Conservation (phyloP, 2,113 vertebrate species). For the Kryptolebias marmoratus region DNA sequence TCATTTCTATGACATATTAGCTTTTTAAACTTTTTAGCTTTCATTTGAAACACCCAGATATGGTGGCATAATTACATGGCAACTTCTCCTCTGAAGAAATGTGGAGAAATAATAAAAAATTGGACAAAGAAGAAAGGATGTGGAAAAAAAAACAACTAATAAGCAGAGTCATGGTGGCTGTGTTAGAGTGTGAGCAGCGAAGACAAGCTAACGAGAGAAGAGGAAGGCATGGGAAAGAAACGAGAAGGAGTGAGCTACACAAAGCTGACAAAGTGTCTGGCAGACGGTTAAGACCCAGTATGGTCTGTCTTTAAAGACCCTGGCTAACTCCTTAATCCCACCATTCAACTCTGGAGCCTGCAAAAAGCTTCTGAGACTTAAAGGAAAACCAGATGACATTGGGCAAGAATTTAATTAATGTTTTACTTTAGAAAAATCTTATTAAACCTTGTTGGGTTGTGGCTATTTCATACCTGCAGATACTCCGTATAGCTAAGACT, state of each 20-base stretch:
- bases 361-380: conserved; percentile 48
- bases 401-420: neutral
- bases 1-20: conserved; percentile 1
- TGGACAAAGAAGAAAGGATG: conserved; percentile 1
- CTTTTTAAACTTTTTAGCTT: neutral
- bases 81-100: conserved; percentile 4
- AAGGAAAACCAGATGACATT: conserved; percentile 46
- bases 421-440: too few species aligned
- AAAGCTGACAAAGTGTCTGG: conserved; percentile 48
- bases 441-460: conserved; percentile 21
- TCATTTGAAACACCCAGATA: conserved; percentile 11
- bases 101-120: neutral
- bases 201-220: conserved; percentile 22
- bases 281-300: conserved; percentile 31
- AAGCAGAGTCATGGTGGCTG: conserved; percentile 1
- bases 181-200: conserved; percentile 11
- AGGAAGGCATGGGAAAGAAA: conserved; percentile 54
- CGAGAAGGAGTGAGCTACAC: conserved; percentile 32
- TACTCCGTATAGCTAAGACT: neutral
- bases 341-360: conserved; percentile 49
- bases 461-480: neutral
- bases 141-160: neutral
- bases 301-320: conserved; percentile 53
- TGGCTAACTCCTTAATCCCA: conserved; percentile 61
- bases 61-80: conserved; percentile 12